Evolutionary conservation across 2,113 vertebrate species (phyloP).

Genomic region (Corythaeola cristata): DNA sequence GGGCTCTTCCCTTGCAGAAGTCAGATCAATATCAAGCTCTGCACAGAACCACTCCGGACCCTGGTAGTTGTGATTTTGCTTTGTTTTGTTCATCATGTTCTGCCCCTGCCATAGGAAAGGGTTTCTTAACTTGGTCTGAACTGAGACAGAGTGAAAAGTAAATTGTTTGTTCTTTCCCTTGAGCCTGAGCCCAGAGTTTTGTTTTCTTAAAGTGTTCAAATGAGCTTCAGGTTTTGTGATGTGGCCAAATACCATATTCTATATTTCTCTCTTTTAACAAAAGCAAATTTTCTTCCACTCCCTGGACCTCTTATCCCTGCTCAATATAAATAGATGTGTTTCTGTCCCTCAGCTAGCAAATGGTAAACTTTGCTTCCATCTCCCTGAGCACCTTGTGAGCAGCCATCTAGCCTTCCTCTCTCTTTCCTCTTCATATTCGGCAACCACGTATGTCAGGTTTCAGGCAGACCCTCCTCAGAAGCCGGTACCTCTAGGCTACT

Average conservation of each 20-base stretch:
- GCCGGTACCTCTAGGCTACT: not conserved
- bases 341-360: not conserved
- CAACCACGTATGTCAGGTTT: not conserved
- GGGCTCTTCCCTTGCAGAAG: not conserved
- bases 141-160: conserved; percentile 2
- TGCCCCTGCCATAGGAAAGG: not conserved
- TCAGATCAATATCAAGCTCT: not conserved
- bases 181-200: conserved; percentile 4
- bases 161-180: conserved; percentile 17
- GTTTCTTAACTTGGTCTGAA: not conserved
- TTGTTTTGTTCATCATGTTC: not conserved
- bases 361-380: not conserved
- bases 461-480: not conserved
- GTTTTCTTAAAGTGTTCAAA: not conserved
- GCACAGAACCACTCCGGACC: not conserved
- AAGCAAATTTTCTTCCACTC: conserved; percentile 4
- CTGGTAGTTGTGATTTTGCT: not conserved
- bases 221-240: not conserved
- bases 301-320: not conserved
- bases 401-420: not conserved
- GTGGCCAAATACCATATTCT: not conserved
- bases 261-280: conserved; percentile 10
- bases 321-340: not conserved
- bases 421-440: not conserved
- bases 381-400: not conserved